Evolutionary conservation across 2,797 vertebrate species (phyloP).

Genomic region (Cichlasoma orientale): DNA sequence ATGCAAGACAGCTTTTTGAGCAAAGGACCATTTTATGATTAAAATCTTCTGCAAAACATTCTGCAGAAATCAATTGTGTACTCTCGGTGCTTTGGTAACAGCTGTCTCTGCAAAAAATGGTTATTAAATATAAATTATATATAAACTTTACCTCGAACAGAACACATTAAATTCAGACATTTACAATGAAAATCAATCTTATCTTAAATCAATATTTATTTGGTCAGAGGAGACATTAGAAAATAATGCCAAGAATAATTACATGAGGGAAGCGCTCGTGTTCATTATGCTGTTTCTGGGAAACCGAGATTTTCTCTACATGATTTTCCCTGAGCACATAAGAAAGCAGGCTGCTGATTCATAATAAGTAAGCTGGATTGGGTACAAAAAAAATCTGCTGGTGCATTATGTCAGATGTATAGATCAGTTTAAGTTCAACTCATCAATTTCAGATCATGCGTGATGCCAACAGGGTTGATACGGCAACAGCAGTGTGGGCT

Average conservation of each 20-base stretch:
- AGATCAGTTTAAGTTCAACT: constrained; percentile 29
- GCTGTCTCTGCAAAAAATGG: not conserved
- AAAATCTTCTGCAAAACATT: not conserved
- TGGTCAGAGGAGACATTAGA: not conserved
- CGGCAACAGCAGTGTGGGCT: constrained; percentile 44
- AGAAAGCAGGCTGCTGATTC: not conserved
- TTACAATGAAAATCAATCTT: not conserved
- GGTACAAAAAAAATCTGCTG: not conserved
- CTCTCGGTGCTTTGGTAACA: not conserved
- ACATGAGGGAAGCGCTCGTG: constrained; percentile 20
- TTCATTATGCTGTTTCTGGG: constrained; percentile 24
- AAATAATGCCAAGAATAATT: constrained; percentile 10
- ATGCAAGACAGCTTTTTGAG: not conserved
- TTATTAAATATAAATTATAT: rapidly evolving
- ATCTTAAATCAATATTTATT: not conserved
- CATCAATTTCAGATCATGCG: constrained; percentile 30
- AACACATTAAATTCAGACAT: not conserved
- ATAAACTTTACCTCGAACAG: not conserved
- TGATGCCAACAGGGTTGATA: constrained; percentile 23
- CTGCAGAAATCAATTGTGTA: not conserved
- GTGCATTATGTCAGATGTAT: constrained; percentile 22
- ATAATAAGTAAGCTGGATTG: not conserved
- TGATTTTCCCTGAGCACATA: constrained; percentile 23
- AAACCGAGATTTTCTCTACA: constrained; percentile 17
- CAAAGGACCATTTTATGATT: not conserved